These are phyloP conservation scores for Atopsyche davidsoni DNA, from an alignment of 1,140 invertebrate species.

Conservation along the genomic window DNA sequence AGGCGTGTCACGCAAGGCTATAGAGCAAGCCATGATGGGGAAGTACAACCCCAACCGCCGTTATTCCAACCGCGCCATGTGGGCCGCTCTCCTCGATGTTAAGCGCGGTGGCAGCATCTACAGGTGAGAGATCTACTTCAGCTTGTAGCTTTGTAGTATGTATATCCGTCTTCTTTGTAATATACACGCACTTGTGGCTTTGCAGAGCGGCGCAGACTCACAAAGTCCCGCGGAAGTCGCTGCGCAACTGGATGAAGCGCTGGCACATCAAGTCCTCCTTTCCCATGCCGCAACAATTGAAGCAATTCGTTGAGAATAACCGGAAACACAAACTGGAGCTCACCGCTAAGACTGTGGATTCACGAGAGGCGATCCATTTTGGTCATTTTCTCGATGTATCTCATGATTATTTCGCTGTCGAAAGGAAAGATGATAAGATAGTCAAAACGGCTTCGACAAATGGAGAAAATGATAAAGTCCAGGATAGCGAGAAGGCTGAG, in stretches of 20 bases:
- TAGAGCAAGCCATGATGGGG: slow-evolving; percentile 48
- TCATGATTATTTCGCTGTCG: no score
- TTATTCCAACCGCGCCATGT: slow-evolving; percentile 30
- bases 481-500: slow-evolving; percentile 1
- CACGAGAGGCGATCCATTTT: background rate
- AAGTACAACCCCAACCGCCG: slow-evolving; percentile 47
- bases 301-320: slow-evolving; percentile 48
- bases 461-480: no score
- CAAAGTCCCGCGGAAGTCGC: slow-evolving; percentile 48
- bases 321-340: slow-evolving; percentile 39
- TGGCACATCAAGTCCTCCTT: slow-evolving; percentile 50
- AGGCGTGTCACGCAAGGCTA: slow-evolving; percentile 41
- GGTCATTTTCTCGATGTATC: background rate
- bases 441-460: no score
- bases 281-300: slow-evolving; percentile 48
- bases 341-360: no score
- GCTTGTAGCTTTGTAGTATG: background rate
- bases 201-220: slow-evolving; percentile 48
- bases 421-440: no score
- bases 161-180: background rate
- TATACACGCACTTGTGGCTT: slow-evolving; percentile 17
- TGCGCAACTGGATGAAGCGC: slow-evolving; percentile 51
- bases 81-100: slow-evolving; percentile 45
- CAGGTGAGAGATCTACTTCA: slow-evolving; percentile 32
- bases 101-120: slow-evolving; percentile 50